These are phyloP conservation scores for Thysanoteuthis rhombus DNA, from an alignment of 2,888 invertebrate genomes.

Conservation along the genomic window DNA sequence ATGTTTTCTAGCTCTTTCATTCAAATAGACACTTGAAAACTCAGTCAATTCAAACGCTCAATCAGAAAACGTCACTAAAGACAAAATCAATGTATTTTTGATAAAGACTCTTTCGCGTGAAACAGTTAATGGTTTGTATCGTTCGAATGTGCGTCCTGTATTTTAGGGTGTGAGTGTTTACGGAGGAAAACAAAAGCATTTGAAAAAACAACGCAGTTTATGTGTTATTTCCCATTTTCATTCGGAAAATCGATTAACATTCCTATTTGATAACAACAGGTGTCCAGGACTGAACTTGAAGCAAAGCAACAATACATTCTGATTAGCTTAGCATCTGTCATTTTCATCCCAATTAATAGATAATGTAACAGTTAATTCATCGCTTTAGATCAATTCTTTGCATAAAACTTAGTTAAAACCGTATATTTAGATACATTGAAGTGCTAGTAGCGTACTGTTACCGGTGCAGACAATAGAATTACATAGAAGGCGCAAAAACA, in stretches of 20 bases:
- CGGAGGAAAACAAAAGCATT: neutral
- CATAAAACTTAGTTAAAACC: neutral
- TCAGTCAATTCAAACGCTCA: neutral
- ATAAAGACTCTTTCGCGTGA: neutral
- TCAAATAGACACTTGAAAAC: neutral
- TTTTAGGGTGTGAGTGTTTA: neutral
- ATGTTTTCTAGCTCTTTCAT: too few relatives aligned
- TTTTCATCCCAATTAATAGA: neutral
- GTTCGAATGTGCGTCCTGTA: neutral
- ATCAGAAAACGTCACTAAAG: neutral
- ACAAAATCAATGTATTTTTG: neutral
- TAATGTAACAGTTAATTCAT: neutral
- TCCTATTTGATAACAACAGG: neutral
- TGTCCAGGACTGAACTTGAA: neutral
- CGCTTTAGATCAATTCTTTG: neutral
- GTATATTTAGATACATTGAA: neutral
- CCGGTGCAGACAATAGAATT: too few relatives aligned
- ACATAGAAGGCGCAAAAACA: too few relatives aligned
- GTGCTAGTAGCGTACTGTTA: too few relatives aligned
- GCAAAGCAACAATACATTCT: neutral
- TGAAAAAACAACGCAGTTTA: neutral
- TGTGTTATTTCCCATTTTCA: neutral
- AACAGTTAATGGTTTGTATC: neutral
- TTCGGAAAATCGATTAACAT: neutral
- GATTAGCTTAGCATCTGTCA: neutral